Evolutionary conservation across 2,797 vertebrate species (phyloP), one percentile per base, ranked within the genome.

Genomic region (Cossypha caffra): DNA sequence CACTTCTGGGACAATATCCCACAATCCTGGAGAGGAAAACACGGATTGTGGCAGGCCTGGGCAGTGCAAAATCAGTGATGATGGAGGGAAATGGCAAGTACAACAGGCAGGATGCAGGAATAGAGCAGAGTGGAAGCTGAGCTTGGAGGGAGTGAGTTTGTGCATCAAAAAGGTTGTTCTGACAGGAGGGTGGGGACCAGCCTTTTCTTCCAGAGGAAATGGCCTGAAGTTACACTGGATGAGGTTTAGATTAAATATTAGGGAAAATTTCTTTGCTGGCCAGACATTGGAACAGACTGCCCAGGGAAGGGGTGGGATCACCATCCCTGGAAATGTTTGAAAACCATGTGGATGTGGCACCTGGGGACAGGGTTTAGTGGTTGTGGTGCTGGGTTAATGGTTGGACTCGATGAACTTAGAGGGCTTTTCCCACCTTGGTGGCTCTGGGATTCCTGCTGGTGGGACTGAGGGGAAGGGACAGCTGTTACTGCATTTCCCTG

Each of bases 181-280:
- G 38, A 23, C 59, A 54, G 21, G n/a, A 66, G 29, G 7, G 1
- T 29, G 61, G 52, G 14, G 0, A 0, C 11, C 33, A 13, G 1
- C 13, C 6, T 48, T 47, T 42, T 20, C 40, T 81, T 26, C 16
- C 62, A 28, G 18, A 48, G 48, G 26, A 28, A 61, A 68, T 0
- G 0, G 15, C 40, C 69, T 54, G 18, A 61, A 48, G 31, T 5
- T 35, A 25, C 35, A 61, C 48, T 40, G 50, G 40, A 8, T 29
- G 18, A 54, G 7, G 26, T 11, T 67, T 48, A 16, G 12, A 3
- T 42, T 54, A 40, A 40, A 13, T 67, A 4, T 54, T 14, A 16
- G 15, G 54, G 61, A 10, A 61, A 35, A 28, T 9, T 23, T 54
- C 25, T 13, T 67, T 35, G 13, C 25, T 54, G 17, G 35, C 33